phyloP scores from a whole-genome alignment of 2,797 vertebrate species.

The Cirrhinus molitorella region DNA sequence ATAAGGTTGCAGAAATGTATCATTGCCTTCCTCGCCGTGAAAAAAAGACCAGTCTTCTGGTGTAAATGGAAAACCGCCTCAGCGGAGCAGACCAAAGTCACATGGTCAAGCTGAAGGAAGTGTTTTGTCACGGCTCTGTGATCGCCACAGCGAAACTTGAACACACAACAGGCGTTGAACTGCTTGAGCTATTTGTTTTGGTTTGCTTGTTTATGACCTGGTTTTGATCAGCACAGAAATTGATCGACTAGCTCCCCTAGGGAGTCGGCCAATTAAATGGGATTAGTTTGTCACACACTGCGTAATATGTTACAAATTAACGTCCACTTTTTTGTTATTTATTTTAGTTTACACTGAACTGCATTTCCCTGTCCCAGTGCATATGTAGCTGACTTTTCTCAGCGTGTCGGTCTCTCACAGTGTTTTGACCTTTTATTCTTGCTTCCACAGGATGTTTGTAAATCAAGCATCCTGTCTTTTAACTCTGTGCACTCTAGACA shows the following conservation, averaged over 20 bases:
- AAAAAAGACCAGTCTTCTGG: constrained; percentile 17
- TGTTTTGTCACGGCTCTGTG: constrained; percentile 46
- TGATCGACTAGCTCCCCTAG: constrained; percentile 6
- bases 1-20: constrained; percentile 43
- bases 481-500: neutral
- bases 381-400: neutral
- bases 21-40: constrained; percentile 16
- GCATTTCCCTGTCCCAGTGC: constrained; percentile 14
- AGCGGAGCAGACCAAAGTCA: constrained; percentile 23
- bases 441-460: constrained; percentile 35
- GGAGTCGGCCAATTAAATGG: neutral
- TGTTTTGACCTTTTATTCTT: constrained; percentile 14
- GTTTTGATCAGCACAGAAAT: constrained; percentile 19
- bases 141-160: constrained; percentile 12
- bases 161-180: constrained; percentile 11
- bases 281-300: constrained; percentile 1
- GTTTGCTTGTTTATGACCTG: constrained; percentile 11
- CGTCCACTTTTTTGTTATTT: neutral
- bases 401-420: neutral
- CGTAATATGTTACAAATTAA: constrained; percentile 17
- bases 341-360: neutral
- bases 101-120: constrained; percentile 36
- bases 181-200: constrained; percentile 9
- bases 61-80: constrained; percentile 36
- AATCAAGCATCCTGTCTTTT: constrained; percentile 42